Conservation (phyloP, 1,140 invertebrate genomes). For the Drosophila seguyi region DNA sequence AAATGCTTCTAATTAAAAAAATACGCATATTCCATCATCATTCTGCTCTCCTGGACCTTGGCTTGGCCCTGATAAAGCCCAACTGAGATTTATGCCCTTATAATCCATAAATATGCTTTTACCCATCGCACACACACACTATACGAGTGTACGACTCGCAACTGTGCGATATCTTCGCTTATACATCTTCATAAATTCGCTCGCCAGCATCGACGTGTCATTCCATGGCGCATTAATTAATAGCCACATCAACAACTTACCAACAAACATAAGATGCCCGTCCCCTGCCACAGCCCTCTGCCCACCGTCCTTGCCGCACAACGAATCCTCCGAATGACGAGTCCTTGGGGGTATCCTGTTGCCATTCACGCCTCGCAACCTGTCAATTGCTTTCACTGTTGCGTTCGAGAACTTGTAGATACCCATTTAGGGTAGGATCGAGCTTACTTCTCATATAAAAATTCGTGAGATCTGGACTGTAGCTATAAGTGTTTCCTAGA, state of each 20-base stretch:
- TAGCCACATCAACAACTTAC: constrained; percentile 82
- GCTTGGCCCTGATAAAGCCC: constrained; percentile 59
- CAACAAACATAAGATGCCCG: constrained; percentile 53
- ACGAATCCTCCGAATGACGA: constrained; percentile 51
- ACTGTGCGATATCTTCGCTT: constrained; percentile 29
- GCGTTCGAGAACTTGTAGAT: constrained; percentile 2
- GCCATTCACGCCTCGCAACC: constrained; percentile 60
- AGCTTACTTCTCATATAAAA: neutral
- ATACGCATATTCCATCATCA: constrained; percentile 84
- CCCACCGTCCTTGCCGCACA: constrained; percentile 1
- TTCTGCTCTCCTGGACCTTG: constrained; percentile 56
- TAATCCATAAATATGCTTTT: constrained; percentile 84
- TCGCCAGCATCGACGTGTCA: constrained; percentile 68
- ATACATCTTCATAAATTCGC: constrained; percentile 79
- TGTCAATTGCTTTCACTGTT: constrained; percentile 62
- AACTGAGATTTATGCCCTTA: constrained; percentile 79
- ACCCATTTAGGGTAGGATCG: neutral
- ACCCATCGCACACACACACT: constrained; percentile 29
- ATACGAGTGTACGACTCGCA: constrained; percentile 4
- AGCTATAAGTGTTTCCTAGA: neutral
- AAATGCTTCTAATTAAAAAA: constrained; percentile 81
- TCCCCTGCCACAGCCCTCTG: neutral
- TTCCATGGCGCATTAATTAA: constrained; percentile 81
- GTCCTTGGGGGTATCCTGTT: constrained; percentile 58
- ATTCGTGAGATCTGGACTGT: too few relatives aligned